These are phyloP conservation scores for Holcopasites calliopsidis DNA, from an alignment of 1,140 invertebrate genomes.

Conservation along the genomic window DNA sequence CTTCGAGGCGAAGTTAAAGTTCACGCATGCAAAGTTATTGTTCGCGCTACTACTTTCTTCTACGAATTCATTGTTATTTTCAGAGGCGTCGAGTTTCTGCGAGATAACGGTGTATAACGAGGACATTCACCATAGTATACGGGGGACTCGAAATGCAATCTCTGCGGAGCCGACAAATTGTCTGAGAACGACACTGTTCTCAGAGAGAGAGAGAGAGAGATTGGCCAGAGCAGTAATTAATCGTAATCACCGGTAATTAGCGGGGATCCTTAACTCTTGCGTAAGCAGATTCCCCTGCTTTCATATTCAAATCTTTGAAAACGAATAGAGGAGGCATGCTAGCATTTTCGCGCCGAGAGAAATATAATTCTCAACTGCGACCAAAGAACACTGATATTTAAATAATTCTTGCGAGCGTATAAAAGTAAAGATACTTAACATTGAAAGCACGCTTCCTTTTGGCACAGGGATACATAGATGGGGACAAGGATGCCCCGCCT, in stretches of 20 bases:
- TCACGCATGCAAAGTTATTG: conserved; percentile 22
- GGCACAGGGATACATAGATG: conserved; percentile 33
- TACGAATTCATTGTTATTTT: conserved; percentile 42
- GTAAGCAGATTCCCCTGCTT: neutral
- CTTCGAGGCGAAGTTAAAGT: neutral
- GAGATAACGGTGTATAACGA: conserved; percentile 35
- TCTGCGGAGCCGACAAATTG: conserved; percentile 50
- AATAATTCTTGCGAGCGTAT: too few relatives aligned
- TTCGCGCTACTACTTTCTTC: conserved; percentile 35
- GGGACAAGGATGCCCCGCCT: conserved; percentile 32
- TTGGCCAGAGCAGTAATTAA: conserved; percentile 41
- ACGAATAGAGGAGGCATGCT: neutral
- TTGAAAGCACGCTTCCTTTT: conserved; percentile 37
- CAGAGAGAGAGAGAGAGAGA: conserved; percentile 25
- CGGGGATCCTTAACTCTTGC: neutral
- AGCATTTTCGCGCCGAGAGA: too few relatives aligned
- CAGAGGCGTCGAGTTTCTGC: neutral
- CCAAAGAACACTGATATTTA: too few relatives aligned
- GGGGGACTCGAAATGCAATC: conserved; percentile 45
- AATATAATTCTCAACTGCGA: too few relatives aligned
- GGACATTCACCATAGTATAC: conserved; percentile 37
- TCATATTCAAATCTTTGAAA: neutral
- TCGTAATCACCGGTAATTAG: conserved; percentile 55
- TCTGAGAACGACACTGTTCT: conserved; percentile 62
- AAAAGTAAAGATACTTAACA: too few relatives aligned